A percentile compares a stretch with the other conserved stretches of the same genome.
Conservation (phyloP, 2,888 invertebrate genomes). For the Cyrtodaria siliqua region DNA sequence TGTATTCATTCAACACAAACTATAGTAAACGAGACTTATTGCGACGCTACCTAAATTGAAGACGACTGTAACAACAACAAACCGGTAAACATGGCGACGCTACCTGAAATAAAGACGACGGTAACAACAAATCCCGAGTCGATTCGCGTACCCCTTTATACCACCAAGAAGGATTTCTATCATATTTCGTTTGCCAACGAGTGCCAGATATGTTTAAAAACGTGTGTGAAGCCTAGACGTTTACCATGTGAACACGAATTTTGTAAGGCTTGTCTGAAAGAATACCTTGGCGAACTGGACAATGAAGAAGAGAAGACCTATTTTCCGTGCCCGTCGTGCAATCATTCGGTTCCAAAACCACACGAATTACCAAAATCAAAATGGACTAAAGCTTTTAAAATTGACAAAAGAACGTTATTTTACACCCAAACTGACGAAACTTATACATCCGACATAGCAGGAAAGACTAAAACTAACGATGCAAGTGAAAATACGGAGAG, state of each 20-base stretch:
- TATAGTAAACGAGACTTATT: too few relatives aligned
- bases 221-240: slow-evolving; percentile 26
- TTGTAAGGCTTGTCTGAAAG: slow-evolving; percentile 31
- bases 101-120: too few relatives aligned
- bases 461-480: neutral
- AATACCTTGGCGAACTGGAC: slow-evolving; percentile 13
- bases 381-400: slow-evolving; percentile 30
- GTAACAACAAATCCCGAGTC: too few relatives aligned
- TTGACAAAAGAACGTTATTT: slow-evolving; percentile 15
- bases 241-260: slow-evolving; percentile 43
- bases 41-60: too few relatives aligned
- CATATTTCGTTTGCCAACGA: slow-evolving; percentile 24
- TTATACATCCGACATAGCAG: neutral
- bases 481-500: neutral
- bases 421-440: slow-evolving; percentile 2
- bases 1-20: too few relatives aligned
- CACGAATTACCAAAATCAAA: slow-evolving; percentile 11
- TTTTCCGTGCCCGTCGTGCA: slow-evolving; percentile 35
- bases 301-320: neutral
- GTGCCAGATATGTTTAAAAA: slow-evolving; percentile 32
- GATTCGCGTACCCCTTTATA: neutral
- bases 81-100: too few relatives aligned
- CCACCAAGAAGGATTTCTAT: slow-evolving; percentile 10
- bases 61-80: too few relatives aligned
- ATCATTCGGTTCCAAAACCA: slow-evolving; percentile 14